Percentiles rank a stretch among this genome's conserved stretches.
These are phyloP conservation scores for Drosophila neonasuta DNA, from an alignment of 2,888 invertebrate genomes.

Conservation along the genomic window DNA sequence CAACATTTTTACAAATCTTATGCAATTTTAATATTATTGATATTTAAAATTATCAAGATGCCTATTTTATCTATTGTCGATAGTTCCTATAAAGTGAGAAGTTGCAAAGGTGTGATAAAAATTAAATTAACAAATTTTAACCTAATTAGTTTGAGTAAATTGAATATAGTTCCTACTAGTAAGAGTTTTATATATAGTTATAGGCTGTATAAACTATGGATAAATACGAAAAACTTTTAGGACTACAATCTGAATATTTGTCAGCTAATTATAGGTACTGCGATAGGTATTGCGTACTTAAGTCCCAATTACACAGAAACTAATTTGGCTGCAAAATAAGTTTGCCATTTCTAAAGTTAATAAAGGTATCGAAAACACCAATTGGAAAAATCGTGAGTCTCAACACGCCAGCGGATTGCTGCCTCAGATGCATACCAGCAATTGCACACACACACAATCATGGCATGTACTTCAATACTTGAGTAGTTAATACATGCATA, in stretches of 20 bases:
- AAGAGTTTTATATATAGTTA: not conserved
- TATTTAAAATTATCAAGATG: not conserved
- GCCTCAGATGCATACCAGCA: slow-evolving; percentile 18
- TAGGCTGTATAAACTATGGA: not conserved
- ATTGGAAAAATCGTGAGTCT: slow-evolving; percentile 54
- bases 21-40: not conserved
- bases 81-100: not conserved
- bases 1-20: not conserved
- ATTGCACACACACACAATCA: slow-evolving; percentile 6
- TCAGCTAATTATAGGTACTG: not conserved
- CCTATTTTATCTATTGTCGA: not conserved
- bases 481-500: slow-evolving; percentile 5
- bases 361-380: slow-evolving; percentile 52
- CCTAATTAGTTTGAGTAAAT: too few relatives aligned
- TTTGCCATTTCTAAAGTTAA: slow-evolving; percentile 37
- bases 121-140: too few relatives aligned
- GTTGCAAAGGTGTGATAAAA: not conserved
- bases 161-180: too few relatives aligned
- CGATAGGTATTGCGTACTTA: slow-evolving; percentile 3
- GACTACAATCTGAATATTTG: not conserved
- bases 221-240: not conserved
- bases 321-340: slow-evolving; percentile 29
- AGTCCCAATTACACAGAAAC: slow-evolving; percentile 19
- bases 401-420: slow-evolving; percentile 36
- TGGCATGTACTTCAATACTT: slow-evolving; percentile 4